These are phyloP conservation scores for Momotus momota DNA, from an alignment of 2,797 vertebrate species.

Conservation along the genomic window DNA sequence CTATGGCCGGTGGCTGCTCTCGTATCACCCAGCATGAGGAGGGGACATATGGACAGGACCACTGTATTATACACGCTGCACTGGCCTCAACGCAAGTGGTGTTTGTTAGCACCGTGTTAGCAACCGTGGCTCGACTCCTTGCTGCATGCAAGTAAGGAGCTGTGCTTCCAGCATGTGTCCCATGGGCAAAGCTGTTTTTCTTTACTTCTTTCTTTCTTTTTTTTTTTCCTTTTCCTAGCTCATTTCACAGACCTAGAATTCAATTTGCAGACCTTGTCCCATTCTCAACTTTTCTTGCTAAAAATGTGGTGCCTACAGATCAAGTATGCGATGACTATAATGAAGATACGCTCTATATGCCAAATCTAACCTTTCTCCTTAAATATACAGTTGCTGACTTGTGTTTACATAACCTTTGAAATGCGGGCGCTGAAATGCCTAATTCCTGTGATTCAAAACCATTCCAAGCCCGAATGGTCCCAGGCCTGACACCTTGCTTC, in stretches of 20 bases:
- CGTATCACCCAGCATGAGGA: fast-evolving
- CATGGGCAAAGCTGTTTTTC: background rate
- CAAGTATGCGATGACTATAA: background rate
- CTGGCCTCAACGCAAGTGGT: background rate
- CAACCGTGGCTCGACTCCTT: background rate
- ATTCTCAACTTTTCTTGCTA: background rate
- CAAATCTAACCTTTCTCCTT: slow-evolving; percentile 70
- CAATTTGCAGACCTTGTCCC: background rate
- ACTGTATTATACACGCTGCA: slow-evolving; percentile 1
- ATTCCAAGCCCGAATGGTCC: slow-evolving; percentile 51
- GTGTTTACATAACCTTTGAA: slow-evolving; percentile 57
- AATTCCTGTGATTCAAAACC: slow-evolving; percentile 61
- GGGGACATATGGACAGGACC: background rate
- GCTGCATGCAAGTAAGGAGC: slow-evolving; percentile 30
- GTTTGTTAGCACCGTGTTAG: background rate
- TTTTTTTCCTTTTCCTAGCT: background rate
- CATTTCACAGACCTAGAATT: background rate
- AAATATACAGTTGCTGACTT: slow-evolving; percentile 32
- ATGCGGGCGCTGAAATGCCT: background rate
- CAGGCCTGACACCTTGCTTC: slow-evolving; percentile 5
- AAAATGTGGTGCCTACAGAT: slow-evolving; percentile 57
- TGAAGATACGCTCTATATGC: slow-evolving; percentile 50
- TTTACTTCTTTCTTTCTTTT: no score
- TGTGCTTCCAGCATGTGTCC: slow-evolving; percentile 27
- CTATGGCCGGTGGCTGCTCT: background rate